These are phyloP conservation scores for Alligator mississippiensis DNA, from an alignment of 2,113 vertebrate species.

Conservation along the genomic window DNA sequence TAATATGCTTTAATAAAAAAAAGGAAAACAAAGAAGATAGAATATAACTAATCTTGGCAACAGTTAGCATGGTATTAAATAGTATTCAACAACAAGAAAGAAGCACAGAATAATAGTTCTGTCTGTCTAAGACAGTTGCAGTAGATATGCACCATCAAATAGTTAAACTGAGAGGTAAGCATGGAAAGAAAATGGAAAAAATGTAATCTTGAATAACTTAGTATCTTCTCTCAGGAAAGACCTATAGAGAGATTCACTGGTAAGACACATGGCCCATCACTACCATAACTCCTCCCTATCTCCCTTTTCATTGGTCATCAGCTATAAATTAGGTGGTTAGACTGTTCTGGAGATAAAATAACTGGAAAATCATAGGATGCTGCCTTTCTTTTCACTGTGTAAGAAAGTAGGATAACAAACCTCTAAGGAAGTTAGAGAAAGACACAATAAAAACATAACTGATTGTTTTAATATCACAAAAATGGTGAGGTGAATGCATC, in stretches of 20 bases:
- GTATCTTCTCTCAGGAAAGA: background rate
- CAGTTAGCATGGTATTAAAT: background rate
- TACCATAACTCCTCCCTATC: background rate
- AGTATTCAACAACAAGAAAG: background rate
- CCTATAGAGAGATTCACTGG: background rate
- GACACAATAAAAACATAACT: constrained; percentile 47
- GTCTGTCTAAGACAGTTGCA: background rate
- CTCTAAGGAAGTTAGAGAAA: constrained; percentile 35
- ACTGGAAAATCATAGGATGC: background rate
- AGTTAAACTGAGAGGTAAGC: background rate
- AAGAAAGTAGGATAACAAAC: constrained; percentile 12
- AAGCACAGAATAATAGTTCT: rapidly evolving
- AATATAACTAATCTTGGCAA: background rate
- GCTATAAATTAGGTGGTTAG: background rate
- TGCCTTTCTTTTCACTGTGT: background rate
- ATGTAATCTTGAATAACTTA: background rate
- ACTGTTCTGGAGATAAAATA: background rate
- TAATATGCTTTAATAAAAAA: background rate
- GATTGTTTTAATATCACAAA: constrained; percentile 68
- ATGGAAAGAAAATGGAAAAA: background rate
- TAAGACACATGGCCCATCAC: background rate
- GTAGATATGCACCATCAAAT: background rate
- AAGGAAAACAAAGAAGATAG: background rate
- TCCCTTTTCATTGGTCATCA: background rate
- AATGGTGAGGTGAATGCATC: constrained; percentile 14